Percentiles rank a stretch among this genome's conserved stretches.
These are phyloP conservation scores for Echiichthys vipera DNA, from an alignment of 2,797 vertebrate genomes.

Conservation along the genomic window DNA sequence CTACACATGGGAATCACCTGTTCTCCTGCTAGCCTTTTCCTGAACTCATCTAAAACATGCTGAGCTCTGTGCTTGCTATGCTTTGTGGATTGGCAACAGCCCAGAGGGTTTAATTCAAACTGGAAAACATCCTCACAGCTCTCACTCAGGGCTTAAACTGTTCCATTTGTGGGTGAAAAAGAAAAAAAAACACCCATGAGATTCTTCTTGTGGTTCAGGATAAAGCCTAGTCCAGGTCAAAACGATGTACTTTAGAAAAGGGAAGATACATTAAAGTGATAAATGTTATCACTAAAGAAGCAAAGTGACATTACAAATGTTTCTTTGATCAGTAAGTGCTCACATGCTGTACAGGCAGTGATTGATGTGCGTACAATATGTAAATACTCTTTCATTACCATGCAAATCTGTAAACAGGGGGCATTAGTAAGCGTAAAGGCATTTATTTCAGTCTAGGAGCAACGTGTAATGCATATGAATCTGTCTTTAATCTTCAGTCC, in stretches of 20 bases:
- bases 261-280: neutral
- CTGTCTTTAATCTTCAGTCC: neutral
- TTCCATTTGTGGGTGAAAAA: neutral
- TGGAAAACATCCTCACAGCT: neutral
- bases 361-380: neutral
- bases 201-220: neutral
- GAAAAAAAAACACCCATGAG: neutral
- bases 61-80: constrained; percentile 1
- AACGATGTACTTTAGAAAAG: neutral
- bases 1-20: neutral
- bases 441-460: constrained; percentile 3
- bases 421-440: constrained; percentile 1
- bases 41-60: constrained; percentile 5
- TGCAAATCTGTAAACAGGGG: constrained; percentile 2
- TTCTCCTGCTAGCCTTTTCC: neutral
- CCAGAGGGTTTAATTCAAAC: neutral
- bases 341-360: neutral
- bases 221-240: neutral
- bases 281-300: neutral
- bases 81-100: neutral
- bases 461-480: constrained; percentile 4
- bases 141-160: neutral
- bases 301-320: neutral
- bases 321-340: neutral
- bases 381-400: neutral